Percentiles rank a stretch among this genome's conserved stretches.
These are phyloP conservation scores for Archips crataeganus DNA, from an alignment of 2,888 invertebrate species.

Conservation along the genomic window DNA sequence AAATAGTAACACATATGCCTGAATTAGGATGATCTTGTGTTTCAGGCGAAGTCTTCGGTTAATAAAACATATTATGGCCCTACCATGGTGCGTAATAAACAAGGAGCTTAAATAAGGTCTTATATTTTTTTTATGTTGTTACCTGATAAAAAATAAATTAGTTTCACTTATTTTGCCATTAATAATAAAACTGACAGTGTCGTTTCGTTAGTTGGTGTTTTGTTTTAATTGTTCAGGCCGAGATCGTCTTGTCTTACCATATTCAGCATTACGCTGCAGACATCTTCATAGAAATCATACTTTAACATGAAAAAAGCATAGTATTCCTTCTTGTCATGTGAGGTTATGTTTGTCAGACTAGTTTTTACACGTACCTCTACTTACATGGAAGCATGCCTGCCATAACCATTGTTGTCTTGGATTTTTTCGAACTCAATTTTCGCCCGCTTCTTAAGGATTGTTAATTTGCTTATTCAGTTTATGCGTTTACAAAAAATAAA, in stretches of 20 bases:
- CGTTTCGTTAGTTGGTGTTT: neutral
- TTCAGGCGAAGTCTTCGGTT: too few relatives aligned
- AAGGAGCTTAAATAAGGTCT: too few relatives aligned
- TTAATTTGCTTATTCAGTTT: neutral
- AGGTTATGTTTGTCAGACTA: conserved; percentile 5
- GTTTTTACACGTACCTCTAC: neutral
- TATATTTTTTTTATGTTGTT: neutral
- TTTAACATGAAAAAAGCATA: conserved; percentile 6
- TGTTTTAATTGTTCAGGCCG: neutral
- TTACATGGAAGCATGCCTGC: conserved; percentile 6
- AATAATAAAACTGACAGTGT: neutral
- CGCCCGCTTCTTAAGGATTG: neutral
- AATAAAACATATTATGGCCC: too few relatives aligned
- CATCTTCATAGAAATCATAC: neutral
- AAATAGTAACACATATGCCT: too few relatives aligned
- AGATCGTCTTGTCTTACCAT: conserved; percentile 13
- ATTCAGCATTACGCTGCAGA: conserved; percentile 5
- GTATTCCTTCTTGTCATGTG: neutral
- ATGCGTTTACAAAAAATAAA: too few relatives aligned
- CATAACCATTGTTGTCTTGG: conserved; percentile 5
- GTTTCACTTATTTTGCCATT: neutral
- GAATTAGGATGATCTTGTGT: too few relatives aligned
- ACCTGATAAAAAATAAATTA: neutral
- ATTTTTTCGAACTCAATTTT: neutral
- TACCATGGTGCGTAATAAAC: too few relatives aligned